These are phyloP conservation scores for Pollimyrus isidori DNA, from an alignment of 2,113 vertebrate species.

Conservation along the genomic window DNA sequence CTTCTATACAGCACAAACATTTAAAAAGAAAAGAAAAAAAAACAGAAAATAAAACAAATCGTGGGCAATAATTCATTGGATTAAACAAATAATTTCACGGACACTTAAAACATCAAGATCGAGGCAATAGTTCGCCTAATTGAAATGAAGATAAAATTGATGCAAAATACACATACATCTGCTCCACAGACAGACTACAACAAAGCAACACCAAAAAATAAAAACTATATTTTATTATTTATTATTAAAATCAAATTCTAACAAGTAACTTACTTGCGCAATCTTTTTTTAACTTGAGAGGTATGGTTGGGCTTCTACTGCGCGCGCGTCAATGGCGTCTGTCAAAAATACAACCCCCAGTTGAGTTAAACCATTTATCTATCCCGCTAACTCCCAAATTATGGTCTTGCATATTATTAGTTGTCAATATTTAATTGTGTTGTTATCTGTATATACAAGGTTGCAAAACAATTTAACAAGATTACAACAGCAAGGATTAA, in stretches of 20 bases:
- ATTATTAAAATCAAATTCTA: background rate
- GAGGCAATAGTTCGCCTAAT: slow-evolving; percentile 2
- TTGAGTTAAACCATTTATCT: slow-evolving; percentile 64
- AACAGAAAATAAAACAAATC: background rate
- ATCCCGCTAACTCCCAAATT: background rate
- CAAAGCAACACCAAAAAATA: background rate
- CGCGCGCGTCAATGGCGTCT: slow-evolving; percentile 72
- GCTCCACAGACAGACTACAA: background rate
- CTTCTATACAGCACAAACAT: background rate
- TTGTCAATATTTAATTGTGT: background rate
- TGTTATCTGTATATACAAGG: background rate
- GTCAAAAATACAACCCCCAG: slow-evolving; percentile 71
- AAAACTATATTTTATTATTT: background rate
- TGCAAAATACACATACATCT: background rate
- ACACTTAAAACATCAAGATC: background rate
- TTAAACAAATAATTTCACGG: background rate
- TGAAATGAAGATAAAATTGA: background rate
- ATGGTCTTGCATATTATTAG: background rate
- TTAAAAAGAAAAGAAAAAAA: background rate
- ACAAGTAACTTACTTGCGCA: slow-evolving; percentile 53
- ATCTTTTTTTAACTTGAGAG: slow-evolving; percentile 67
- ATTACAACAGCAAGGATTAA: background rate
- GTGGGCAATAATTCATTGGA: background rate
- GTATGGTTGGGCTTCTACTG: slow-evolving; percentile 77
- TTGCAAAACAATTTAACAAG: background rate